Percentiles rank a stretch among this genome's conserved stretches.
These are phyloP conservation scores for Parazoanthus swiftii DNA, from an alignment of 92 coral and sea anemone genomes.

Conservation along the genomic window DNA sequence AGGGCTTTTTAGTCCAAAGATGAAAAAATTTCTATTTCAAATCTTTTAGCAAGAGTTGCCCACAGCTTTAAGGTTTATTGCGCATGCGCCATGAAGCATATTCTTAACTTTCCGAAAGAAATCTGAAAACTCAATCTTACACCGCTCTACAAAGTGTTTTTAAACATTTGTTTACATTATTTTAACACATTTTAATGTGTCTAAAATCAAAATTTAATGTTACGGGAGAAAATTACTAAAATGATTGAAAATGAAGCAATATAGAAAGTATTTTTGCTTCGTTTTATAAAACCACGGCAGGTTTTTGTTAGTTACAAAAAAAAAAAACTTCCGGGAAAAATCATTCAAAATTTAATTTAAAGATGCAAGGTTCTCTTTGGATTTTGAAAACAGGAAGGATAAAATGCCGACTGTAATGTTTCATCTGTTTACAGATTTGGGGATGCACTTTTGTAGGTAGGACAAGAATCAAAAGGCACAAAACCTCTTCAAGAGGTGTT, in stretches of 20 bases:
- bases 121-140: not conserved
- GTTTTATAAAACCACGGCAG: not conserved
- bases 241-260: not conserved
- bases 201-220: not conserved
- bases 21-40: not conserved
- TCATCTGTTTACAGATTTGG: conserved; percentile 42
- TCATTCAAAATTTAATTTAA: conserved; percentile 21
- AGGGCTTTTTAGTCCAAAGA: not conserved
- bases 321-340: conserved; percentile 26
- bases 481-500: conserved; percentile 39
- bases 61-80: not conserved
- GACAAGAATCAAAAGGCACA: conserved; percentile 25
- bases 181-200: not conserved
- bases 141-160: not conserved
- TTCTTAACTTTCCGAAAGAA: not conserved
- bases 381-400: conserved; percentile 36
- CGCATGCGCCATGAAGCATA: conserved; percentile 16
- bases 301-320: not conserved
- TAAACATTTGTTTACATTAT: not conserved
- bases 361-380: conserved; percentile 1
- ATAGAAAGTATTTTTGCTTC: not conserved
- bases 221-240: not conserved
- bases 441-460: conserved; percentile 31
- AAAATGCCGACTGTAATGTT: conserved; percentile 31
- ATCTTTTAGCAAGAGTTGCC: not conserved